Evolutionary conservation across 2,113 vertebrate species (phyloP).

Genomic region (Microtus oregoni): DNA sequence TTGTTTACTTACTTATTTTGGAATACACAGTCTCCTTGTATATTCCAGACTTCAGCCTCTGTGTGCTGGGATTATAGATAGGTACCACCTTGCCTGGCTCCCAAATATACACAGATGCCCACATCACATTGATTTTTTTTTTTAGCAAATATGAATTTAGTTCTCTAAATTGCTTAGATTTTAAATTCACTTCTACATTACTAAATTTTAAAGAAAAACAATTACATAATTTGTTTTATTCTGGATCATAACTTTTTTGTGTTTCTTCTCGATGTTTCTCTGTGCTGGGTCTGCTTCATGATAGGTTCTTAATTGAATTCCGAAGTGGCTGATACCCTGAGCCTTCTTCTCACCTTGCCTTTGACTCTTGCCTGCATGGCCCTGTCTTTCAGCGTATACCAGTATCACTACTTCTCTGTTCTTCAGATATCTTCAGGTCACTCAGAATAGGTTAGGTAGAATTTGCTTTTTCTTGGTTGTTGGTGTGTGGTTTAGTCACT

Average conservation of each 20-base stretch:
- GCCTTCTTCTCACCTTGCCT: accelerated
- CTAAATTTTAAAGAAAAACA: neutral
- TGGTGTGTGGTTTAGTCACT: neutral
- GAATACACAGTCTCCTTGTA: neutral
- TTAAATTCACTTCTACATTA: neutral
- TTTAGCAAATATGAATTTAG: neutral
- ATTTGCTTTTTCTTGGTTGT: neutral
- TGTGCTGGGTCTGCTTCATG: neutral
- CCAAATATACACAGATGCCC: neutral
- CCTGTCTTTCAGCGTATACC: no score
- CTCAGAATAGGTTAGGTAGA: neutral
- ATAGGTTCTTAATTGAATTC: neutral
- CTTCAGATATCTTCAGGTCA: neutral
- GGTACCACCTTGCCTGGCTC: neutral
- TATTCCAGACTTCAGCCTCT: neutral
- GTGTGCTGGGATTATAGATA: neutral
- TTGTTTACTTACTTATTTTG: neutral
- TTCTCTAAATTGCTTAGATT: neutral
- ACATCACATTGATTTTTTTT: no score
- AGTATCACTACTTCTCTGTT: neutral
- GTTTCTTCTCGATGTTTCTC: conserved; percentile 4
- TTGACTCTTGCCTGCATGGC: no score
- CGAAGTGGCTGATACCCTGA: neutral
- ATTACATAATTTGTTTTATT: neutral
- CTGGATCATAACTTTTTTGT: neutral